A percentile compares a stretch with the other conserved stretches of the same genome.
These are phyloP conservation scores for Ptychoptera contaminata DNA, from an alignment of 2,888 invertebrate species.

Conservation along the genomic window DNA sequence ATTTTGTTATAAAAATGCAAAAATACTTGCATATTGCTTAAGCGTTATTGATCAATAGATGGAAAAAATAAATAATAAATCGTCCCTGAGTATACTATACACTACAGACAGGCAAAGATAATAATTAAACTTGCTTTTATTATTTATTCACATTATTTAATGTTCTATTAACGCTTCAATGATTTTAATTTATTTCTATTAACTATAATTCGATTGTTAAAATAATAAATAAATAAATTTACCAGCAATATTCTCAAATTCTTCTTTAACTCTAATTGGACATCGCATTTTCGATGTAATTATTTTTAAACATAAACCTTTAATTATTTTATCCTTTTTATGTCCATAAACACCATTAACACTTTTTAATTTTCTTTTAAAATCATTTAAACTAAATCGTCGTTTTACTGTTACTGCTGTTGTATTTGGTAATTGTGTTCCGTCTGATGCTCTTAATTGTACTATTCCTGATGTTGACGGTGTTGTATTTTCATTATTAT, in stretches of 20 bases:
- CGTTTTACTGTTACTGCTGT: not conserved
- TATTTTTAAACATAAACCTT: constrained; percentile 18
- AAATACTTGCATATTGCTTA: too few relatives aligned
- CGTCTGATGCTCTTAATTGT: not conserved
- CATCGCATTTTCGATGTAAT: constrained; percentile 28
- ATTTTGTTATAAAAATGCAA: too few relatives aligned
- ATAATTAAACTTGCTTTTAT: too few relatives aligned
- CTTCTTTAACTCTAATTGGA: constrained; percentile 29
- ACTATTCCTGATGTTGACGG: not conserved
- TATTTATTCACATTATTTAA: too few relatives aligned
- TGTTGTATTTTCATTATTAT: not conserved
- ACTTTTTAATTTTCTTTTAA: constrained; percentile 24
- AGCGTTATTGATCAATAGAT: too few relatives aligned
- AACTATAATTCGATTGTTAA: not conserved
- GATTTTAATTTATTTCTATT: not conserved
- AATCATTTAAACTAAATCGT: constrained; percentile 20
- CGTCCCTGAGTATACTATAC: too few relatives aligned
- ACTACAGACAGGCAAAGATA: too few relatives aligned
- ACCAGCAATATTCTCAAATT: constrained; percentile 26
- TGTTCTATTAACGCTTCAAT: too few relatives aligned
- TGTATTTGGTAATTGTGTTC: not conserved
- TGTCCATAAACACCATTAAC: not conserved
- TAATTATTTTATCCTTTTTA: constrained; percentile 7
- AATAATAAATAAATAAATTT: not conserved
- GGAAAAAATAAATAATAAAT: too few relatives aligned